Evolutionary conservation across 1,140 invertebrate species (phyloP), one percentile per base, ranked within the genome.

Genomic region (Drosophila sechellia): DNA sequence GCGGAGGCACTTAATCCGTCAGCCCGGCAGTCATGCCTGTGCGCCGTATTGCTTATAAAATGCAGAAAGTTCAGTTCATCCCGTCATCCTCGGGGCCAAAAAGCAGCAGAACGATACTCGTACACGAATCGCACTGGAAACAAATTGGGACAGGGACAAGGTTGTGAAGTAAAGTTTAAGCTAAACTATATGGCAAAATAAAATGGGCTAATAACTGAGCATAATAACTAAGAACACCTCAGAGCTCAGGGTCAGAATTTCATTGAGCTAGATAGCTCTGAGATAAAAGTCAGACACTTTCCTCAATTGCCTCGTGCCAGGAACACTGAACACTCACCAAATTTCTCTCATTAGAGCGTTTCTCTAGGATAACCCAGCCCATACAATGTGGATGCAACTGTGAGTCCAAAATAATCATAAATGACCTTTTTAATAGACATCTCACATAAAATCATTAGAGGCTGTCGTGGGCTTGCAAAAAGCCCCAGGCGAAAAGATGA

Each of bases 1-100:
- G 37, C 37, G 31, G 40, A 20, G 42, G 42, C 37, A 12, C 40
- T 49, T 49, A 49, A 55, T 22, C n/a, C 46, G 46, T 4, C 46
- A 48, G 46, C 45, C 13, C 25, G 45, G 45, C 6, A 5, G 22
- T 17, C 15, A 45, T 48, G 43, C 20, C 15, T 46, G 20, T 46
- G 43, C 22, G 43, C 22, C 22, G 22, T 48, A 27, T 48, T 48
- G 46, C 46, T 27, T 48, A 27, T 27, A 42, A 52, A 52, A 56
- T 43, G 46, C 40, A 65, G 57, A 66, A 60, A 61, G 42, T 42
- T 61, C 66, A 57, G 31, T 37, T 61, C 54, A 58, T 54, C 58
- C 58, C 45, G 50, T 37, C 15, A 50, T 31, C 25, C 48, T 31
- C 25, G 15, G 48, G 4, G n/a, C 48, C 48, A 49, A 31, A 49